Percentiles rank a stretch among this genome's conserved stretches.
phyloP scores from a whole-genome alignment of 2,113 vertebrate genomes.

The Phrynocephalus versicolor region DNA sequence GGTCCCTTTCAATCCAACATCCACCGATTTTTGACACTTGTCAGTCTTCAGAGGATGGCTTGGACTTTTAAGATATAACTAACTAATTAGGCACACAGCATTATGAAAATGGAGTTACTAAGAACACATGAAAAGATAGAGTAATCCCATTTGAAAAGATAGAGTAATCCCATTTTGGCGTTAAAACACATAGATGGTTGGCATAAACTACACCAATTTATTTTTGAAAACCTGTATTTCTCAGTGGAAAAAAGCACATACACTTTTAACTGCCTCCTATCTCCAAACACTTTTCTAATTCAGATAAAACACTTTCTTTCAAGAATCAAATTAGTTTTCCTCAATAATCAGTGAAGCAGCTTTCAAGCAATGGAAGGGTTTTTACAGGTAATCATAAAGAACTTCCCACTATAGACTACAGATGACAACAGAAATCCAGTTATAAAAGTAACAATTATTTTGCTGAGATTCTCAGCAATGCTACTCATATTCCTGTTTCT shows the following conservation, averaged over 20 bases:
- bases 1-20: constrained; percentile 4
- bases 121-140: background rate
- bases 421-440: constrained; percentile 1
- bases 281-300: background rate
- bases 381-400: background rate
- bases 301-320: background rate
- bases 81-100: background rate
- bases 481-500: background rate
- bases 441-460: background rate
- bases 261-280: background rate
- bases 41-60: background rate
- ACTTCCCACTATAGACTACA: background rate
- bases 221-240: constrained; percentile 8
- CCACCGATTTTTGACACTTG: background rate
- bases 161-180: background rate
- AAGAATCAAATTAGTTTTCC: background rate
- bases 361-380: background rate
- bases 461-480: background rate
- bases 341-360: background rate
- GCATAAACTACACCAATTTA: background rate
- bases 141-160: background rate
- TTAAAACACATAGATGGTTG: background rate
- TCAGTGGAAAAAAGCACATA: background rate
- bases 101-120: constrained; percentile 7
- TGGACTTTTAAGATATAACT: constrained; percentile 3